phyloP scores from a whole-genome alignment of 2,113 vertebrate genomes.

The Hippocampus guttulatus region DNA sequence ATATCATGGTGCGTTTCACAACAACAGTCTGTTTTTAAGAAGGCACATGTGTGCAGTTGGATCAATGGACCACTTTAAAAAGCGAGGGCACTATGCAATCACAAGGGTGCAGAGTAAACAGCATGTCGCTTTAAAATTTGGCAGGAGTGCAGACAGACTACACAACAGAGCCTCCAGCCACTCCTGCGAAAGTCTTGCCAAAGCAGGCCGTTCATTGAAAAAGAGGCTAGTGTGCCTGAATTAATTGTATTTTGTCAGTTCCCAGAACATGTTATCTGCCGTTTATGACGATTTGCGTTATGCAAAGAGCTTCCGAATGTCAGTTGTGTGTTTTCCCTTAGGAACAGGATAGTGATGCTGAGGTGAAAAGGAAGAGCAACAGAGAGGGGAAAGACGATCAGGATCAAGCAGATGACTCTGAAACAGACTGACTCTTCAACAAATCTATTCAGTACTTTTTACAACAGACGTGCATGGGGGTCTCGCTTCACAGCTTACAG shows the following conservation, averaged over 20 bases:
- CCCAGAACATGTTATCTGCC: neutral
- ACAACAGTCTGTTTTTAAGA: neutral
- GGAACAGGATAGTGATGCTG: constrained; percentile 49
- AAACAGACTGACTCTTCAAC: constrained; percentile 21
- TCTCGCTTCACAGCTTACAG: neutral
- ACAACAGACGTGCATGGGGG: neutral
- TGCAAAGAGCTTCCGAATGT: neutral
- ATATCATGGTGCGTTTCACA: neutral
- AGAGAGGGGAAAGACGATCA: constrained; percentile 36
- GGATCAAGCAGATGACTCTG: constrained; percentile 57
- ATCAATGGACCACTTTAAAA: neutral
- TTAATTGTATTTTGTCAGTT: neutral
- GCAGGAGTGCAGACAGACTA: neutral
- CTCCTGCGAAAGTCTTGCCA: constrained; percentile 1
- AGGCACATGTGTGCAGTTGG: neutral
- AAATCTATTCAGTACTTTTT: neutral
- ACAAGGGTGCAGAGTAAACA: neutral
- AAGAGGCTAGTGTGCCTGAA: constrained; percentile 16
- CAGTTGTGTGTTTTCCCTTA: constrained; percentile 30
- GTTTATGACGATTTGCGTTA: neutral
- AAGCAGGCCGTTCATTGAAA: constrained; percentile 17
- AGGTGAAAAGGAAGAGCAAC: constrained; percentile 33
- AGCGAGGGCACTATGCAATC: neutral
- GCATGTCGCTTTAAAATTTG: neutral
- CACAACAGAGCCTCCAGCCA: neutral